phyloP scores from a whole-genome alignment of 2,888 invertebrate genomes.

The Aphidius colemani region DNA sequence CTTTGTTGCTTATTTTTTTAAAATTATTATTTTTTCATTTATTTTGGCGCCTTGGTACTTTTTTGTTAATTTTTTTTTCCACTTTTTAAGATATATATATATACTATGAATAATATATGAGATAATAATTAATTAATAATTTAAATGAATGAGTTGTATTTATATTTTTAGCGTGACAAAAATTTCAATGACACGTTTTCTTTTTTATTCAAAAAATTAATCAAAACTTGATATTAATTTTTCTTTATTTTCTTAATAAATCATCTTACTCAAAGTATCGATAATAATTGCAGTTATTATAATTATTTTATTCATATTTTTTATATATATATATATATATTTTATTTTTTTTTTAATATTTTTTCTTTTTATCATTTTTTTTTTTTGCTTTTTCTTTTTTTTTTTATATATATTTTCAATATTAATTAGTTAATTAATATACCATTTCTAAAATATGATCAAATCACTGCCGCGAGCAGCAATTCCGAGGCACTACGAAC shows the following conservation, averaged over 20 bases:
- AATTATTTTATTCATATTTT: too few relatives aligned
- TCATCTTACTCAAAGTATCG: too few relatives aligned
- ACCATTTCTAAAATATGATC: slow-evolving; percentile 59
- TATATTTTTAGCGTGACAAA: slow-evolving; percentile 48
- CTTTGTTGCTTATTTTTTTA: slow-evolving; percentile 1
- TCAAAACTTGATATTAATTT: slow-evolving; percentile 11
- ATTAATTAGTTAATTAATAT: slow-evolving; percentile 46
- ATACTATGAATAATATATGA: slow-evolving; percentile 26
- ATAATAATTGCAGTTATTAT: too few relatives aligned
- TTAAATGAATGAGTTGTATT: slow-evolving; percentile 51
- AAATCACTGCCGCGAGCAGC: slow-evolving; percentile 60
- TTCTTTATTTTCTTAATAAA: slow-evolving; percentile 7
- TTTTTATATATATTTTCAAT: slow-evolving; percentile 37
- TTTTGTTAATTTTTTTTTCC: neutral
- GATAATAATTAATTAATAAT: slow-evolving; percentile 51
- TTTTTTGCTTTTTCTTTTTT: slow-evolving; percentile 31
- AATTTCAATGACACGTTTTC: slow-evolving; percentile 42
- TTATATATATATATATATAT: too few relatives aligned
- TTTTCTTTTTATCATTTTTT: slow-evolving; percentile 10
- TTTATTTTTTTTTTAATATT: too few relatives aligned
- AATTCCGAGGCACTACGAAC: slow-evolving; percentile 61
- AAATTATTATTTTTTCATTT: slow-evolving; percentile 31
- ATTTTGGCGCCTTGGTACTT: slow-evolving; percentile 41
- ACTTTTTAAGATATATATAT: slow-evolving; percentile 8
- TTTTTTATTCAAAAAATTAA: neutral